phyloP scores from a whole-genome alignment of 2,888 invertebrate genomes.

The Ptilodon capucinus region DNA sequence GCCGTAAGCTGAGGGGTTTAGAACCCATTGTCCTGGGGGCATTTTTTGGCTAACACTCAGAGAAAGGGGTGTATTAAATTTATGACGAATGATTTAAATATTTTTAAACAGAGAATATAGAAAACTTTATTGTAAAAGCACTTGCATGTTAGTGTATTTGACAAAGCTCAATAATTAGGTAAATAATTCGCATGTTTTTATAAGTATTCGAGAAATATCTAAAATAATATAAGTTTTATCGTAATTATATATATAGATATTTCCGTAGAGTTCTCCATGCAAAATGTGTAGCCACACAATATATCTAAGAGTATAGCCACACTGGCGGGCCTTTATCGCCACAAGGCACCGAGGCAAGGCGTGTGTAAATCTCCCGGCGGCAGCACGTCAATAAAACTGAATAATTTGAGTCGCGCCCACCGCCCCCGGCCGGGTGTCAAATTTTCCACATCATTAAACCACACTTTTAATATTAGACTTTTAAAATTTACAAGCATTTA shows the following conservation, averaged over 20 bases:
- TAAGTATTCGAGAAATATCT: too few species aligned
- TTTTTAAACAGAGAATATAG: too few species aligned
- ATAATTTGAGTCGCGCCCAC: constrained; percentile 60
- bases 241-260: too few species aligned
- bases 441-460: constrained; percentile 74
- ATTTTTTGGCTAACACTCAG: not conserved
- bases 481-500: constrained; percentile 47
- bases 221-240: too few species aligned
- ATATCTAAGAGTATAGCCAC: constrained; percentile 13
- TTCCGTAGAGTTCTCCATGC: constrained; percentile 26
- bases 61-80: not conserved
- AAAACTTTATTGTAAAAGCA: too few species aligned
- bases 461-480: constrained; percentile 53
- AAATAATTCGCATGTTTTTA: too few species aligned
- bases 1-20: constrained; percentile 14
- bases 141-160: too few species aligned
- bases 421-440: constrained; percentile 68
- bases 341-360: constrained; percentile 32
- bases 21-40: constrained; percentile 12
- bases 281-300: constrained; percentile 15
- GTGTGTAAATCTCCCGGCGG: constrained; percentile 44
- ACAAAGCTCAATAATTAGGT: too few species aligned
- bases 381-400: constrained; percentile 68
- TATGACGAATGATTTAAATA: too few species aligned
- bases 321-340: constrained; percentile 6